Base-by-base conservation (phyloP, 2,113 vertebrate species). In the Dromas ardeola region DNA sequence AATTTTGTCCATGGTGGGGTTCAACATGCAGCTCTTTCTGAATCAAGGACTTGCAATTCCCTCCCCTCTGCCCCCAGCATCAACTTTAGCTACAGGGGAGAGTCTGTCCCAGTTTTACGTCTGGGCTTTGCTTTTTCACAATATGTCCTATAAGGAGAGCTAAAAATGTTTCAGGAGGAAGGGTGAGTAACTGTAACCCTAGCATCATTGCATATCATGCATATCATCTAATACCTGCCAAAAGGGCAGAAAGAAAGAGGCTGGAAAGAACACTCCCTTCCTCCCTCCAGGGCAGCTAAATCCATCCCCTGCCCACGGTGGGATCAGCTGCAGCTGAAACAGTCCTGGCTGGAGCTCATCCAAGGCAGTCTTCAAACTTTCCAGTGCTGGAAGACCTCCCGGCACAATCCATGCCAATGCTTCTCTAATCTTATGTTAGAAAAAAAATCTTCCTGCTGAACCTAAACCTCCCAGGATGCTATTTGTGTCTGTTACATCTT, bases 241-340 rank as follows among this genome's bases (percentile, higher is more conserved):
- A 80, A 96, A 97, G 76, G 63, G 59, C 63, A 88, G 50, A 80
- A 88, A 53, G 45, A 81, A 38, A 59, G 32, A 84, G 56, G 66
- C 43, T 96, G 93, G 84, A 89, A 96, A 91, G 90, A 76, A 91
- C 36, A 81, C 66, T 95, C 84, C 40, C 86, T 95, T 86, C 91
- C 92, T 94, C 81, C 94, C 86, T 50, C 36, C 0, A 58, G 91
- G 87, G 78, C 81, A 94, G 58, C 84, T 87, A 95, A 95, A 96
- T 95, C 87, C 69, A 93, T 79, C 66, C 52, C 66, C 81, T 94
- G 84, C 81, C 92, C 94, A 86, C 2, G 11, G 78, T 71, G 67
- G 86, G 88, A 95, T 93, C 82, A 95, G 71, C 90, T 89, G 71
- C 84, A 94, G 78, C 89, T 79, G 77, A 90, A 94, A 81, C 36